phyloP scores from a whole-genome alignment of 2,797 vertebrate genomes.

The Gymnopithys bicolor region DNA sequence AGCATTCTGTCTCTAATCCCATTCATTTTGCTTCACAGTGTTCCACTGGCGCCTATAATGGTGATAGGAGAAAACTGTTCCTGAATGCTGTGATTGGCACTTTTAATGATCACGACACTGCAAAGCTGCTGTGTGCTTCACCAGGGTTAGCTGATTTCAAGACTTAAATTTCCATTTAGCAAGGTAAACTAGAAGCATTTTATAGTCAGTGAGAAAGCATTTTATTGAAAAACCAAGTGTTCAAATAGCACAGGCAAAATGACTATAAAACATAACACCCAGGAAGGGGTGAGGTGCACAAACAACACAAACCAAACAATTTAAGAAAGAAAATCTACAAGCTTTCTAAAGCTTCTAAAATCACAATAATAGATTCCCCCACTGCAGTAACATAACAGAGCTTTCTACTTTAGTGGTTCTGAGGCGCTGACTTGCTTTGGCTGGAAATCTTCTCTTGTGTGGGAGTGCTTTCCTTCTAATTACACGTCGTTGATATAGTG shows the following conservation, averaged over 20 bases:
- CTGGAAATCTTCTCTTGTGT: neutral
- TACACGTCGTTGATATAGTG: neutral
- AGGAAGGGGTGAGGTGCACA: neutral
- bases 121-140: constrained; percentile 38
- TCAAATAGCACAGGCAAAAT: neutral
- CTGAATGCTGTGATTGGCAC: constrained; percentile 39
- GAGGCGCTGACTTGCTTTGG: neutral
- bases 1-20: constrained; percentile 11
- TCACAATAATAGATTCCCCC: neutral
- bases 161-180: constrained; percentile 10
- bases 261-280: neutral
- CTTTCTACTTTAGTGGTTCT: neutral
- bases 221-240: neutral
- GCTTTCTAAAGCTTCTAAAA: neutral
- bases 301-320: neutral
- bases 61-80: neutral
- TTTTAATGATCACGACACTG: constrained; percentile 49
- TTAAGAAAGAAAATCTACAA: neutral
- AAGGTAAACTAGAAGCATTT: neutral
- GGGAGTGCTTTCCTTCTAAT: neutral
- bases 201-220: neutral
- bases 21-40: neutral
- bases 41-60: neutral
- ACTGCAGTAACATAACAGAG: neutral
- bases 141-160: constrained; percentile 20